Base-by-base conservation (phyloP, 2,797 vertebrate species). In the Otolemur crassicaudatus region DNA sequence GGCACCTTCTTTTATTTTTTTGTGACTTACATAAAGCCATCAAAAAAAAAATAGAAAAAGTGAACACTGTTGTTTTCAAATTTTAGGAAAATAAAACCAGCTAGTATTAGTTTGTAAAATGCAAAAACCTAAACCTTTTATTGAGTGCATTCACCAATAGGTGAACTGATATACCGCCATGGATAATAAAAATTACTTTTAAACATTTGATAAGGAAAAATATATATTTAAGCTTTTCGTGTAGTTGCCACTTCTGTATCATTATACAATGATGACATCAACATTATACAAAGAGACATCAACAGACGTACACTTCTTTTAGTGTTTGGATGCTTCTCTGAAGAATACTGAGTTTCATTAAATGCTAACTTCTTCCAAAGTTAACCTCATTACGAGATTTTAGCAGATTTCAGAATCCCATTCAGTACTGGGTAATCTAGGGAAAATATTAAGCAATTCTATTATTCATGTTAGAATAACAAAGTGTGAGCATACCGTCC, bases 401-500 rank as follows among this genome's bases (percentile, higher is more conserved):
- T 37, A 77, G 13, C 20, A 92, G 46, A 90, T 60, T 89, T 95
- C 23, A 31, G 31, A 81, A 37, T 84, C 40, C 31, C 70, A n/a
- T 49, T 84, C 27, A 93, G 7, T 63, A 23, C 13, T 53, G 23
- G 4, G 1, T 9, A 90, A n/a, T 40, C 13, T 1, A n/a, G 43
- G 7, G 63, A 82, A 79, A 93, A 93, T 0, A 37, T 61, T 73
- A 97, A 92, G 40, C 86, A 7, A 84, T 10, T 65, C 43, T 56
- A 46, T 29, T 0, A 91, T 73, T 96, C 61, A 40, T 69, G 1
- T 61, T 58, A 79, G 31, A 43, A 70, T 16, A 86, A 90, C 0
- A 82, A 82, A 82, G 29, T 83, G 90, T 72, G 80, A 3, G 22
- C 98, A 2, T 98, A 99, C 99, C 99, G 3, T 99, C 99, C 98